Conservation (phyloP, 2,113 vertebrate species). For the Coregonus clupeaformis region DNA sequence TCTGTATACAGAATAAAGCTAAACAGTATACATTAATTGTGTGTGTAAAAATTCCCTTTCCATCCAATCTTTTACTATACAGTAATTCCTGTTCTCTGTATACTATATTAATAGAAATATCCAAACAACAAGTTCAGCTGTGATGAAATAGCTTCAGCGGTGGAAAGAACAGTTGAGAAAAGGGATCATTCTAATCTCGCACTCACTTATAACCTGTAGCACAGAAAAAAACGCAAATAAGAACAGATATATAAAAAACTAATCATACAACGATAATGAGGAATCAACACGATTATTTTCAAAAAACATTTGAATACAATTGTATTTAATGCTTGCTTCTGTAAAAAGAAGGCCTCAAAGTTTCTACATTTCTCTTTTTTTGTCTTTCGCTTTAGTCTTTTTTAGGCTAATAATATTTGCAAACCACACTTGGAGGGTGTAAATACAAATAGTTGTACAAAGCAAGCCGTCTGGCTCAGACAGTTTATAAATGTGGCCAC, state of each 20-base stretch:
- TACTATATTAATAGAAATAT: conserved; percentile 50
- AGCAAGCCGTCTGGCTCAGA: conserved; percentile 85
- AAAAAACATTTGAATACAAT: conserved; percentile 76
- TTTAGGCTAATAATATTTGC: conserved; percentile 74
- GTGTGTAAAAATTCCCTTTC: conserved; percentile 48
- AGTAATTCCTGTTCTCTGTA: conserved; percentile 45
- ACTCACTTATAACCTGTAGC: conserved; percentile 68
- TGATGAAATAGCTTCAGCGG: conserved; percentile 56
- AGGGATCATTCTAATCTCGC: conserved; percentile 57
- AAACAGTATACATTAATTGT: conserved; percentile 46
- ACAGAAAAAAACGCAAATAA: conserved; percentile 62
- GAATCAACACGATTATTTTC: conserved; percentile 70
- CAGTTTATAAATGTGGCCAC: conserved; percentile 85
- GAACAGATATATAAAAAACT: conserved; percentile 73
- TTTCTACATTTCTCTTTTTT: conserved; percentile 77
- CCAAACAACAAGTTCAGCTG: conserved; percentile 47
- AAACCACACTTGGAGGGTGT: conserved; percentile 83
- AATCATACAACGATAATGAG: conserved; percentile 69
- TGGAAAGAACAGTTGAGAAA: conserved; percentile 48
- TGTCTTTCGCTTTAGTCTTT: conserved; percentile 65
- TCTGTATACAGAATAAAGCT: conserved; percentile 50
- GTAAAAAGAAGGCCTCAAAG: conserved; percentile 84
- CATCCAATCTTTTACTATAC: conserved; percentile 33
- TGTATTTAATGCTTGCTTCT: conserved; percentile 78
- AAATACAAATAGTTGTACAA: conserved; percentile 98